Evolutionary conservation across 2,113 vertebrate species (phyloP).

Genomic region (Pteruthius melanotis): DNA sequence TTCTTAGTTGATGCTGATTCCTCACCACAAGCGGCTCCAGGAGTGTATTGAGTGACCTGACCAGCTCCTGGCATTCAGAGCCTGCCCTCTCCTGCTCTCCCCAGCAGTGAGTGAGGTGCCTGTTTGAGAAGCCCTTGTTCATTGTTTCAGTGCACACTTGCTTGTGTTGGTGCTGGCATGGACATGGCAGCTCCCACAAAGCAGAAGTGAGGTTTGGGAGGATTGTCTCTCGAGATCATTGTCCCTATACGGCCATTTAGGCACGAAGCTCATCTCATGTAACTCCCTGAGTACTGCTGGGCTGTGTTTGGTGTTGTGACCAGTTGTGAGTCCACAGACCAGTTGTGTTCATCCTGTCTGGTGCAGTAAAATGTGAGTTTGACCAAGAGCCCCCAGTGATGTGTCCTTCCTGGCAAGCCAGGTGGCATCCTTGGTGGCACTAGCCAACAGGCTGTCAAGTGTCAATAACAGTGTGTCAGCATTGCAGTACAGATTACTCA

Average conservation of each 20-base stretch:
- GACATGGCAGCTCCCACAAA: background rate
- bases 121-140: background rate
- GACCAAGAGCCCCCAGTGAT: background rate
- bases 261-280: background rate
- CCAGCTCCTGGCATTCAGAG: background rate
- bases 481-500: background rate
- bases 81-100: background rate
- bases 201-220: background rate
- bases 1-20: background rate
- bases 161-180: background rate
- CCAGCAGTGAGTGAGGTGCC: background rate
- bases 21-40: background rate
- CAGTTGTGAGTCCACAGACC: background rate
- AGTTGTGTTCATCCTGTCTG: background rate
- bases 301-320: background rate
- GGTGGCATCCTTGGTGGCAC: background rate
- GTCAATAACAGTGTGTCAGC: background rate
- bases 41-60: background rate
- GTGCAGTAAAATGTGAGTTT: background rate
- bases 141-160: rapidly evolving
- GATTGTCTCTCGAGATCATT: background rate
- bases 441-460: background rate
- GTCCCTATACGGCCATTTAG: background rate
- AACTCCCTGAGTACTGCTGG: background rate
- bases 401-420: background rate